Evolutionary conservation across 2,113 vertebrate genomes (phyloP).

Genomic region (Columbina picui): DNA sequence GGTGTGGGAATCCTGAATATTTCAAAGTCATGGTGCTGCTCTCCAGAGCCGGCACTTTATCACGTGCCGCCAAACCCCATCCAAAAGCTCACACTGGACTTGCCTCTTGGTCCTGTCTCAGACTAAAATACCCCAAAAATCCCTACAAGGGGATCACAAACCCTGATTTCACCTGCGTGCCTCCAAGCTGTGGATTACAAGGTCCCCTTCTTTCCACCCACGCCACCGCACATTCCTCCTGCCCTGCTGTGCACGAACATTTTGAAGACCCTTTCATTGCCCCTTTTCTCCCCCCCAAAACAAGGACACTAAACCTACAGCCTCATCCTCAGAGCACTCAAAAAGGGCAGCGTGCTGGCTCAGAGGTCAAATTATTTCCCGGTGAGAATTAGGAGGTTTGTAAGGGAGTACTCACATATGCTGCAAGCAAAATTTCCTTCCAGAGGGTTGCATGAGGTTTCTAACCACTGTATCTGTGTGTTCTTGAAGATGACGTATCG

Average conservation of each 20-base stretch:
- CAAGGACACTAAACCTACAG: accelerated
- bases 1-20: not conserved
- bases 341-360: not conserved
- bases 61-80: accelerated
- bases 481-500: slow-evolving; percentile 67
- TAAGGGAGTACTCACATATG: not conserved
- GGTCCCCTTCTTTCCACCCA: not conserved
- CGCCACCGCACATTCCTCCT: accelerated
- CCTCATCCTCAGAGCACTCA: not conserved
- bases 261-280: not conserved
- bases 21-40: not conserved
- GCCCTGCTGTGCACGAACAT: accelerated
- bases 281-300: not conserved
- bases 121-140: not conserved
- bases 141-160: accelerated
- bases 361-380: not conserved
- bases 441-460: slow-evolving; percentile 58
- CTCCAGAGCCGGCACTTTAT: not conserved
- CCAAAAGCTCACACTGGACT: not conserved
- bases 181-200: not conserved
- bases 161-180: not conserved
- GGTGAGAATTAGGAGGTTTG: not conserved
- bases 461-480: slow-evolving; percentile 43
- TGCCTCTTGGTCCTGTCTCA: not conserved
- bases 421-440: slow-evolving; percentile 34